Evolutionary conservation across 2,113 vertebrate genomes (phyloP).

Genomic region (Puntigrus tetrazona): DNA sequence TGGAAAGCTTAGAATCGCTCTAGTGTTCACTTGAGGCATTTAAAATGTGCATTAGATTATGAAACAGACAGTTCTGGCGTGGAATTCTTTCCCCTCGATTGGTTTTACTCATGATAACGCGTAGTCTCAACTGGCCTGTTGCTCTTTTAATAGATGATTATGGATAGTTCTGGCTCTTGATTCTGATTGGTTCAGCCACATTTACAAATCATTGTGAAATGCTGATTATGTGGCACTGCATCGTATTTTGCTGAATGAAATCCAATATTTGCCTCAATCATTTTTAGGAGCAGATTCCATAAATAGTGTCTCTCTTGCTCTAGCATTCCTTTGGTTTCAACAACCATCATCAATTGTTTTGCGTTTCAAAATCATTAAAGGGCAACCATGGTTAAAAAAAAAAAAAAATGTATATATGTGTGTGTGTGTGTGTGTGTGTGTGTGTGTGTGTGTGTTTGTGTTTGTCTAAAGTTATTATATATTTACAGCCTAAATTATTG

Average conservation of each 20-base stretch:
- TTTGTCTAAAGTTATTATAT: too few species aligned
- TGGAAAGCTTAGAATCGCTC: background rate
- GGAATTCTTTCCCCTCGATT: background rate
- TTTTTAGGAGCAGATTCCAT: too few species aligned
- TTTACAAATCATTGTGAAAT: background rate
- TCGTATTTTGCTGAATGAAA: background rate
- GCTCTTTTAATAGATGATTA: background rate
- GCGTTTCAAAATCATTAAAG: too few species aligned
- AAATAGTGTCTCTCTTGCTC: too few species aligned
- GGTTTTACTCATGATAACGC: background rate
- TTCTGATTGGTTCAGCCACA: background rate
- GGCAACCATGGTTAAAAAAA: too few species aligned
- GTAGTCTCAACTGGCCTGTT: background rate
- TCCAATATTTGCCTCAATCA: too few species aligned
- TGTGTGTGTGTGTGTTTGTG: too few species aligned
- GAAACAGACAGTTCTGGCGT: background rate
- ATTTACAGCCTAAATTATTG: too few species aligned
- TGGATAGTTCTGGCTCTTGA: background rate
- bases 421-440: too few species aligned
- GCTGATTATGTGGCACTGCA: background rate
- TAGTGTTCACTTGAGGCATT: background rate
- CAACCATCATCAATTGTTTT: too few species aligned
- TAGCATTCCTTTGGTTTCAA: too few species aligned
- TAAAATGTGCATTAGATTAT: background rate
- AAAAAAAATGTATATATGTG: too few species aligned